Evolutionary conservation across 2,888 invertebrate genomes (phyloP).

Genomic region (Tipula lateralis): DNA sequence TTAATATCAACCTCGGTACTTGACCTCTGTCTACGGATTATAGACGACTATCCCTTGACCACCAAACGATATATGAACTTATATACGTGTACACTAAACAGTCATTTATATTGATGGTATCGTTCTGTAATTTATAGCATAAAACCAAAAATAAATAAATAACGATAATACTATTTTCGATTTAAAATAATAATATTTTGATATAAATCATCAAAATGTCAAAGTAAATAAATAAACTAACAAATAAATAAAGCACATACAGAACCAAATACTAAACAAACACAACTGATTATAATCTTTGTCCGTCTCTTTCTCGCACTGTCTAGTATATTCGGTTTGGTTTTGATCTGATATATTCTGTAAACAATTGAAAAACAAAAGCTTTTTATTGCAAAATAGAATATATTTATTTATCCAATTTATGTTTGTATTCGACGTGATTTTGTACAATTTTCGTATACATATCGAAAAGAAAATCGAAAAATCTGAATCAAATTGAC

Average conservation of each 20-base stretch:
- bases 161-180: neutral
- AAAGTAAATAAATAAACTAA: neutral
- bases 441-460: neutral
- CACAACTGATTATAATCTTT: neutral
- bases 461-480: neutral
- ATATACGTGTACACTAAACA: too few species aligned
- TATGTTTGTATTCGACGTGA: neutral
- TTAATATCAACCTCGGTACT: too few species aligned
- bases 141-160: neutral
- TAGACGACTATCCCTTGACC: too few species aligned
- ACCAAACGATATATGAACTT: too few species aligned
- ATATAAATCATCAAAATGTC: constrained; percentile 1
- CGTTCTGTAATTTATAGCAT: neutral
- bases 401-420: neutral
- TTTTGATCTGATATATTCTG: neutral
- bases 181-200: neutral
- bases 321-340: neutral
- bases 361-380: neutral
- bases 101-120: neutral
- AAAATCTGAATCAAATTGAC: neutral
- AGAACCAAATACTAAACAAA: neutral
- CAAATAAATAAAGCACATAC: neutral
- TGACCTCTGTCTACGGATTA: too few species aligned
- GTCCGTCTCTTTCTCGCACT: neutral
- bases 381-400: neutral